A percentile compares a stretch with the other conserved stretches of the same genome.
These are phyloP conservation scores for Sialia sialis DNA, from an alignment of 2,113 vertebrate species.

Conservation along the genomic window DNA sequence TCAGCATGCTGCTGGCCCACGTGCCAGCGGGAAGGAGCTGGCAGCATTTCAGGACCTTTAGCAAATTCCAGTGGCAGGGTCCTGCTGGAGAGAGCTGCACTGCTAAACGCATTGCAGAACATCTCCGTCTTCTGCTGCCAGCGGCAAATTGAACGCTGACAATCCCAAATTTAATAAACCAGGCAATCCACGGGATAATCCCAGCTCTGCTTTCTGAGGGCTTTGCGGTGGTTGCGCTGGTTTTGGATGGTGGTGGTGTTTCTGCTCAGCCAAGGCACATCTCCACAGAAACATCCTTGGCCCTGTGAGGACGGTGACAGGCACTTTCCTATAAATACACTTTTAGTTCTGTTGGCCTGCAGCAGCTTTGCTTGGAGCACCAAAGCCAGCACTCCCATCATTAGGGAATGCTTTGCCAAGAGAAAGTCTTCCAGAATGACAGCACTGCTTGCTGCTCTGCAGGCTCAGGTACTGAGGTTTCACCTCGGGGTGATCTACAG, in stretches of 20 bases:
- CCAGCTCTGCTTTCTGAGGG: neutral
- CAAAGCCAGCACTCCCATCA: neutral
- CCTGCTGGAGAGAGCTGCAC: neutral
- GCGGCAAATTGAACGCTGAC: accelerated
- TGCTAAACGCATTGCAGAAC: neutral
- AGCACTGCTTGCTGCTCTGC: neutral
- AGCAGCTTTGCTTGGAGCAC: neutral
- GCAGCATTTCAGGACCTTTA: neutral
- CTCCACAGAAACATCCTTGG: neutral
- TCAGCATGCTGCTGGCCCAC: neutral
- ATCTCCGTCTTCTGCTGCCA: neutral
- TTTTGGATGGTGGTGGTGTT: neutral
- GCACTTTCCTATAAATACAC: neutral
- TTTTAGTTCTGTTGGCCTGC: neutral
- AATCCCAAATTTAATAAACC: neutral
- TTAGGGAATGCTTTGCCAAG: neutral
- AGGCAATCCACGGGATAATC: neutral
- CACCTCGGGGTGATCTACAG: neutral
- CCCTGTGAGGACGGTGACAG: neutral
- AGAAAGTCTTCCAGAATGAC: neutral
- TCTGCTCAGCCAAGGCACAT: neutral
- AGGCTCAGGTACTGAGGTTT: neutral
- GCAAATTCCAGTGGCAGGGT: neutral
- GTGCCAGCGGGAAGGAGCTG: neutral
- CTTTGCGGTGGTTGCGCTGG: neutral